Conservation (phyloP, 2,113 vertebrate genomes). For the Numenius arquata region DNA sequence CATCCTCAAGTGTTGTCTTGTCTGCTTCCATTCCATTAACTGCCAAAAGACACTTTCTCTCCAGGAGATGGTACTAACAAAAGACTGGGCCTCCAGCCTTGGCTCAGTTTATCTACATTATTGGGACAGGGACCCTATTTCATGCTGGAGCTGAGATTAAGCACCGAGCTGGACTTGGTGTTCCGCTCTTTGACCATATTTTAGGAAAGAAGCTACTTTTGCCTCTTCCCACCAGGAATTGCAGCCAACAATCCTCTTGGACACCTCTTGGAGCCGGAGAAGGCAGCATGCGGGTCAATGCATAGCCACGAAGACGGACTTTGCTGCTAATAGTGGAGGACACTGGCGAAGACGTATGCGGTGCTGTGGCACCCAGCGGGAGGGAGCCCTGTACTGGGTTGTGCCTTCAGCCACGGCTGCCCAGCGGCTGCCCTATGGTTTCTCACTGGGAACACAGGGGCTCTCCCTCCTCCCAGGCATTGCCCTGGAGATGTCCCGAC, state of each 20-base stretch:
- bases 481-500: neutral
- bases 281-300: rapidly evolving
- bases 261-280: neutral
- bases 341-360: rapidly evolving
- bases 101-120: slow-evolving; percentile 3
- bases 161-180: neutral
- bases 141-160: neutral
- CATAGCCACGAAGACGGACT: rapidly evolving
- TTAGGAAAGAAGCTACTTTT: neutral
- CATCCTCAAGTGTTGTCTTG: neutral
- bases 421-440: rapidly evolving
- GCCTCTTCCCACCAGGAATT: neutral
- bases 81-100: neutral
- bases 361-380: rapidly evolving
- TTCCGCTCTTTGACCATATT: neutral
- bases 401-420: neutral
- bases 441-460: rapidly evolving
- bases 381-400: neutral
- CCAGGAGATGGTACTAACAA: slow-evolving; percentile 15
- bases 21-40: neutral
- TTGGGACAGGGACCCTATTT: slow-evolving; percentile 8
- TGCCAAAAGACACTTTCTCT: slow-evolving; percentile 37
- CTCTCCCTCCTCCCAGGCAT: neutral
- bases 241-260: neutral
- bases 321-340: neutral